Base-by-base conservation (phyloP, 2,113 vertebrate species). In the Vidua macroura region DNA sequence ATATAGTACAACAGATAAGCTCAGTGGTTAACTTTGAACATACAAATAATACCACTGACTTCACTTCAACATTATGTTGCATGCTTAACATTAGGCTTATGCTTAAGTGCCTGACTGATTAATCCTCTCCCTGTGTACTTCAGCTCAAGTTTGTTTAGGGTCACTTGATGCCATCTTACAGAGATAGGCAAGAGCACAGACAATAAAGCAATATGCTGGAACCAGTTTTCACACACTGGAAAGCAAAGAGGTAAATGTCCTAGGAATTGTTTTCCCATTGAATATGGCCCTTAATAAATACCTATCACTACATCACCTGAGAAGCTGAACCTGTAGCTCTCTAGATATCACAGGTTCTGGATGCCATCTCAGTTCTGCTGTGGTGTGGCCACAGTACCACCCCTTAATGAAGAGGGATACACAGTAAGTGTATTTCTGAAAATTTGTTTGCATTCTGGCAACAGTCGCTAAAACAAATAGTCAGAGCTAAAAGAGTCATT, bases 21-120 rank as follows among this genome's bases (percentile, higher is more conserved):
- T 83, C 75, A 49, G 78, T 58, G 83, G 79, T 94, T 94, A 60
- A 92, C 68, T 90, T 85, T 60, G 75, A 95, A 51, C 79, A 78
- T 60, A 64, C 23, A 88, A 74, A 78, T 70, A 91, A 70, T 52
- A 55, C 30, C 76, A 74, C 68, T 58, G n/a, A 75, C 37, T 75
- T 83, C 15, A 53, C 28, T 70, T 59, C 25, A 81, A 43, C 88
- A 83, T 59, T 39, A 78, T 6, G 41, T 43, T 78, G 28, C 53
- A 37, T 64, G 64, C 56, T 89, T 76, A 76, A 89, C 41, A 6
- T 78, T 33, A 70, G 78, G 41, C 20, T 87, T 35, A 48, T 20
- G 60, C 39, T 70, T 44, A 88, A 93, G 85, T 24, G 56, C 44
- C 41, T 80, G 67, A 15, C 41, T 35, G n/a, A 91, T 84, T 75